These are phyloP conservation scores for Triplophysa bombifrons DNA, from an alignment of 2,797 vertebrate species.

Conservation along the genomic window DNA sequence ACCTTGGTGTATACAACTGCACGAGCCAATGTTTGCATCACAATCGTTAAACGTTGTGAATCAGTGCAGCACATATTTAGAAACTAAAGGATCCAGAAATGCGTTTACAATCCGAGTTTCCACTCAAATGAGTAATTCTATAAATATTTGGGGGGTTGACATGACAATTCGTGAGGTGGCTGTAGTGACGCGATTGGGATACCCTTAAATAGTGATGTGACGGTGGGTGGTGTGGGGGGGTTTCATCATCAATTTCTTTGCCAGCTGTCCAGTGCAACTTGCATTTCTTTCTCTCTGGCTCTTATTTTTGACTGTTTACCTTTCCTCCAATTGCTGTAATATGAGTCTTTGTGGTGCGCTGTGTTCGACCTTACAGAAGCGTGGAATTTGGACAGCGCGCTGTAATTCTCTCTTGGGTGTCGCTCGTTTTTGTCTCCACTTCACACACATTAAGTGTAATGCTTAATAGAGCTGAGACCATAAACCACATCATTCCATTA, in stretches of 20 bases:
- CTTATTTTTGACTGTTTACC: not conserved
- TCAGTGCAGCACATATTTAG: not conserved
- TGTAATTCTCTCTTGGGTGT: constrained; percentile 8
- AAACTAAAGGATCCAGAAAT: not conserved
- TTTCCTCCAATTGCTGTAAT: not conserved
- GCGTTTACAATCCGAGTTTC: constrained; percentile 1
- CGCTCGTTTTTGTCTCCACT: constrained; percentile 15
- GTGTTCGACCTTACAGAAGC: not conserved
- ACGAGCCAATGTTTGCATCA: not conserved
- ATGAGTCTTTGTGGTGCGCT: constrained; percentile 12
- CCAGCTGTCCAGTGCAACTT: constrained; percentile 35
- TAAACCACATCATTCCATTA: constrained; percentile 43
- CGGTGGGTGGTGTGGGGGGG: not conserved
- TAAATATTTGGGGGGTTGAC: constrained; percentile 26
- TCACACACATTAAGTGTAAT: constrained; percentile 17
- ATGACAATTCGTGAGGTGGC: constrained; percentile 50
- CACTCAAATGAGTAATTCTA: constrained; percentile 18
- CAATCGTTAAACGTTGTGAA: not conserved
- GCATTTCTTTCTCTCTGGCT: not conserved
- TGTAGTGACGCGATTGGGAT: constrained; percentile 51
- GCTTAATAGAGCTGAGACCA: constrained; percentile 9
- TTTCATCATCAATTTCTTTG: constrained; percentile 36
- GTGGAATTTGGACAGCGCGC: constrained; percentile 16
- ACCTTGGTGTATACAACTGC: not conserved
- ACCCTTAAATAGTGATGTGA: constrained; percentile 47